Evolutionary conservation across 1,140 invertebrate genomes (phyloP).

Genomic region (Caenorhabditis inopinata): DNA sequence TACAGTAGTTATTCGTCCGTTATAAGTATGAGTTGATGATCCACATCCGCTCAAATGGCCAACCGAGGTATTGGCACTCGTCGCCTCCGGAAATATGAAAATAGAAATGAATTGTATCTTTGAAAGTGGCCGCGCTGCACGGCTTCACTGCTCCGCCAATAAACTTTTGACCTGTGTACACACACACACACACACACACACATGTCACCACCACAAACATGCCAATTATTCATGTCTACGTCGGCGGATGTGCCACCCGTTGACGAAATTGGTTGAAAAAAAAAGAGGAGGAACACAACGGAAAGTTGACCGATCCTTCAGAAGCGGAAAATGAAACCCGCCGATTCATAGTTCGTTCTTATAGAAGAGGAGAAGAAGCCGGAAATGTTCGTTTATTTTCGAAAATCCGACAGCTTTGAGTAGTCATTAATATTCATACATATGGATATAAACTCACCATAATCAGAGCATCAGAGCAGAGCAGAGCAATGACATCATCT

Average conservation of each 20-base stretch:
- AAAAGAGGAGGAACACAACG: neutral
- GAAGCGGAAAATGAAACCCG: no score
- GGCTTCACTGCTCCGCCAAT: neutral
- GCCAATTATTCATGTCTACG: constrained; percentile 3
- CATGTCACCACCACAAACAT: neutral
- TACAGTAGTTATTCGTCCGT: no score
- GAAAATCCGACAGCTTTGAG: no score
- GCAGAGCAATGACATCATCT: no score
- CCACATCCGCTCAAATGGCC: neutral
- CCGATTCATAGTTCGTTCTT: no score
- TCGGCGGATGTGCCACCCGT: neutral
- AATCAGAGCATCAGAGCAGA: no score
- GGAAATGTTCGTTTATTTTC: no score
- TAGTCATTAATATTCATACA: no score
- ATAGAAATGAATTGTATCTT: constrained; percentile 20
- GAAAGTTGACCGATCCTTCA: no score
- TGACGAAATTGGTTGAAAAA: neutral
- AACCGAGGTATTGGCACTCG: neutral
- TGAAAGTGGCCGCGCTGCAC: neutral
- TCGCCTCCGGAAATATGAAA: neutral
- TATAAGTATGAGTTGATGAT: neutral
- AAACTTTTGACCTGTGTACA: constrained; percentile 27
- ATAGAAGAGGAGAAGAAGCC: no score
- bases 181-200: no score
- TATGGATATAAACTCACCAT: no score